phyloP scores from a whole-genome alignment of 2,888 invertebrate genomes.

The Dasypogon diadema region DNA sequence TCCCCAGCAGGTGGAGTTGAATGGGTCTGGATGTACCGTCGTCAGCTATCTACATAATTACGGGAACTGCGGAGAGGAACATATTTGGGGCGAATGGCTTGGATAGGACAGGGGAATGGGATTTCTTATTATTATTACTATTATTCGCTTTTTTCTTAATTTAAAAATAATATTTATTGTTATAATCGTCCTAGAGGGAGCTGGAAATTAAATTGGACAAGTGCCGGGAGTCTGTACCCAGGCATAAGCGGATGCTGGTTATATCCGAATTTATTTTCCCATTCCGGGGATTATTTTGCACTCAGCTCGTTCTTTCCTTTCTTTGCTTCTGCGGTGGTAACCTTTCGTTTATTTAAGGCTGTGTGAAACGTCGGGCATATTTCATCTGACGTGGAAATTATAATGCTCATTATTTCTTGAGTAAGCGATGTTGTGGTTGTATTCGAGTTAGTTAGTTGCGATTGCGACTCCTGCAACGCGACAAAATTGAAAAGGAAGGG shows the following conservation, averaged over 20 bases:
- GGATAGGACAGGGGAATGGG: not conserved
- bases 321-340: not conserved
- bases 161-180: conserved; percentile 50
- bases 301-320: conserved; percentile 21
- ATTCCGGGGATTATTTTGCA: conserved; percentile 44
- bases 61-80: conserved; percentile 18
- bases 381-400: conserved; percentile 32
- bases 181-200: conserved; percentile 51
- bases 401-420: conserved; percentile 37
- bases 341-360: conserved; percentile 33
- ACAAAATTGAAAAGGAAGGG: conserved; percentile 41
- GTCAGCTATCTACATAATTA: conserved; percentile 41
- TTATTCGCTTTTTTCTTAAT: conserved; percentile 33
- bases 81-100: not conserved
- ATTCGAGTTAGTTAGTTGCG: not conserved
- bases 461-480: conserved; percentile 32
- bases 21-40: not conserved
- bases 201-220: conserved; percentile 60
- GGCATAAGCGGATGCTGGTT: conserved; percentile 45
- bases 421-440: not conserved
- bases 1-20: conserved; percentile 18
- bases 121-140: conserved; percentile 33
- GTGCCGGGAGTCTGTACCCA: conserved; percentile 54
- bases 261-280: conserved; percentile 49
- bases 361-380: conserved; percentile 22